Percentiles rank a stretch among this genome's conserved stretches.
Evolutionary conservation across 2,888 invertebrate genomes (phyloP).

Genomic region (Strigamia crassipes): DNA sequence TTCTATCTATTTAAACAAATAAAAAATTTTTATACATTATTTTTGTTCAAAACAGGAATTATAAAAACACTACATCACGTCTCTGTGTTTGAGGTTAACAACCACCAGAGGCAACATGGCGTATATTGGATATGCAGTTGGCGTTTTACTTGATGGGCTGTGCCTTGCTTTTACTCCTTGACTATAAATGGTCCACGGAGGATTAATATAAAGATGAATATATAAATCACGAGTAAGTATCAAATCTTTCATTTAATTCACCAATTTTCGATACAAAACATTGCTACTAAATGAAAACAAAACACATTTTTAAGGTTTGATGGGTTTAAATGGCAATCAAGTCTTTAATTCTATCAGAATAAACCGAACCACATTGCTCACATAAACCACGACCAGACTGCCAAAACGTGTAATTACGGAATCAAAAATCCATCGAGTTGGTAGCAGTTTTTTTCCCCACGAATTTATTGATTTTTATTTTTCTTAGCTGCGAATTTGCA

Average conservation of each 20-base stretch:
- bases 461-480: conserved; percentile 14
- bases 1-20: neutral
- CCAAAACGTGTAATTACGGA: neutral
- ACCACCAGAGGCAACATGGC: conserved; percentile 23
- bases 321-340: neutral
- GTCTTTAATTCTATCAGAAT: neutral
- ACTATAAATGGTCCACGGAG: conserved; percentile 40
- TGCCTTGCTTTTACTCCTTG: conserved; percentile 21
- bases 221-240: neutral
- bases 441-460: neutral
- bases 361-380: neutral
- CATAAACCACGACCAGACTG: neutral
- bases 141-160: conserved; percentile 31
- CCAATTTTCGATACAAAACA: neutral
- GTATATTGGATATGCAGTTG: conserved; percentile 31
- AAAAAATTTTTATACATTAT: neutral
- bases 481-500: neutral
- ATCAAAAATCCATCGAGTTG: neutral
- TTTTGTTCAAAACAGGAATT: neutral
- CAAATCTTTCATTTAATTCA: neutral
- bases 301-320: neutral
- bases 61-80: neutral
- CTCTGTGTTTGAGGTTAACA: neutral
- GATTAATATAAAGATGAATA: conserved; percentile 36
- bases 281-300: neutral